Conservation (phyloP, 2,888 invertebrate species). For the Dichetophora obliterata region DNA sequence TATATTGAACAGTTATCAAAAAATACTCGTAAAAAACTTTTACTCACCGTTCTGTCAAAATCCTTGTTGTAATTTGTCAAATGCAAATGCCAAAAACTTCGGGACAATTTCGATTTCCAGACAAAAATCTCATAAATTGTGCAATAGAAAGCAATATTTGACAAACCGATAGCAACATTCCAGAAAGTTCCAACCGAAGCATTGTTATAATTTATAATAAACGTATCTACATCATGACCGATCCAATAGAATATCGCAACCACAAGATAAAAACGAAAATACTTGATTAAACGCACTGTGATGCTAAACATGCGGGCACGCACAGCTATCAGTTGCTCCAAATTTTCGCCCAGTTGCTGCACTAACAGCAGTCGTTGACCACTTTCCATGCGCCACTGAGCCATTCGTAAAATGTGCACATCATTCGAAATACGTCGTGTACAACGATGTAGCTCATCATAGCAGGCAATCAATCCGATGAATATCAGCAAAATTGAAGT, state of each 20-base stretch:
- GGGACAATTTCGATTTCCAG: slow-evolving; percentile 47
- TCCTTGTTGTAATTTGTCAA: background rate
- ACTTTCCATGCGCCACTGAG: slow-evolving; percentile 38
- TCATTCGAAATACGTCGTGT: slow-evolving; percentile 50
- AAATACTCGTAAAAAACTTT: too few species aligned
- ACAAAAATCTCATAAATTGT: slow-evolving; percentile 48
- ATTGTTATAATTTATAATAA: too few species aligned
- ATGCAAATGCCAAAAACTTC: slow-evolving; percentile 47
- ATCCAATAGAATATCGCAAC: too few species aligned
- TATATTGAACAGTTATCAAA: too few species aligned
- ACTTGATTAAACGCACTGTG: slow-evolving; percentile 28
- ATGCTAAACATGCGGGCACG: slow-evolving; percentile 39
- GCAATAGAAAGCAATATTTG: slow-evolving; percentile 50
- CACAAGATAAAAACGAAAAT: slow-evolving; percentile 49
- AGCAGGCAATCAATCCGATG: slow-evolving; percentile 49
- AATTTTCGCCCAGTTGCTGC: slow-evolving; percentile 40
- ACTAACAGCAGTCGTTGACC: slow-evolving; percentile 45
- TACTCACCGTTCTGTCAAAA: background rate
- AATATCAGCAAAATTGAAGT: slow-evolving; percentile 47
- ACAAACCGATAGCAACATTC: slow-evolving; percentile 24
- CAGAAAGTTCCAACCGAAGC: background rate
- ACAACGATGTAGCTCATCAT: slow-evolving; percentile 49
- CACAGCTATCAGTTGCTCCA: slow-evolving; percentile 41
- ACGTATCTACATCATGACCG: too few species aligned
- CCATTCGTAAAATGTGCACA: slow-evolving; percentile 41